phyloP scores from a whole-genome alignment of 2,113 vertebrate species.

The Chionodraco myersi region DNA sequence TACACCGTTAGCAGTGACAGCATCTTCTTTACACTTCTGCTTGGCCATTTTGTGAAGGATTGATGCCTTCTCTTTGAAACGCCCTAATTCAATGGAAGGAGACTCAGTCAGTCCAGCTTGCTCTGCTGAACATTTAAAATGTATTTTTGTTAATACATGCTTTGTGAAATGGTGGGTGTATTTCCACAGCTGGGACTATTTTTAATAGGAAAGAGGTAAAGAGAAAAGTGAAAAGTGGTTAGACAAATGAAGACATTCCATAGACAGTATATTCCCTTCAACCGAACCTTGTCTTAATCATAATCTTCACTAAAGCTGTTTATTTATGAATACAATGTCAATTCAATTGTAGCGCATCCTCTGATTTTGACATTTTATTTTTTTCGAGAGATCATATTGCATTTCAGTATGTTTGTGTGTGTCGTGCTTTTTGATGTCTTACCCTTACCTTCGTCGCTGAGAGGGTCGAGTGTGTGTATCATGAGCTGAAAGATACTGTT shows the following conservation, averaged over 20 bases:
- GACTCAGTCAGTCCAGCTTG: background rate
- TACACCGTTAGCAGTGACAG: slow-evolving; percentile 83
- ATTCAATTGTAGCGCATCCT: background rate
- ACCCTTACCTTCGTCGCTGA: slow-evolving; percentile 77
- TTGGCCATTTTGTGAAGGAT: slow-evolving; percentile 97
- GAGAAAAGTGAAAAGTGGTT: background rate
- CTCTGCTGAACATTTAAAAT: background rate
- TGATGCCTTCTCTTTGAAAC: slow-evolving; percentile 94
- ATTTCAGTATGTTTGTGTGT: background rate
- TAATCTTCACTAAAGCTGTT: background rate
- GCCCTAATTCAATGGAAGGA: slow-evolving; percentile 83
- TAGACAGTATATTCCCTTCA: too few relatives aligned
- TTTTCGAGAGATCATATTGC: background rate
- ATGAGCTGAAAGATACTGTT: slow-evolving; percentile 86
- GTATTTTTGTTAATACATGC: background rate
- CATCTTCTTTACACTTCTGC: slow-evolving; percentile 91
- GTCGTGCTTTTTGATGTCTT: background rate
- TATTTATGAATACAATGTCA: background rate
- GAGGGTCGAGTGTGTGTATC: slow-evolving; percentile 85
- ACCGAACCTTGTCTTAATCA: background rate
- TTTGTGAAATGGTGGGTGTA: background rate
- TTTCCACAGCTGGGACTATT: background rate
- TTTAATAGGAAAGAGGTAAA: background rate
- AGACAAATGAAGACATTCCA: background rate
- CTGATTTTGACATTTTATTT: background rate